Evolutionary conservation across 2,113 vertebrate species (phyloP).

Genomic region (Lucifuga dentata): DNA sequence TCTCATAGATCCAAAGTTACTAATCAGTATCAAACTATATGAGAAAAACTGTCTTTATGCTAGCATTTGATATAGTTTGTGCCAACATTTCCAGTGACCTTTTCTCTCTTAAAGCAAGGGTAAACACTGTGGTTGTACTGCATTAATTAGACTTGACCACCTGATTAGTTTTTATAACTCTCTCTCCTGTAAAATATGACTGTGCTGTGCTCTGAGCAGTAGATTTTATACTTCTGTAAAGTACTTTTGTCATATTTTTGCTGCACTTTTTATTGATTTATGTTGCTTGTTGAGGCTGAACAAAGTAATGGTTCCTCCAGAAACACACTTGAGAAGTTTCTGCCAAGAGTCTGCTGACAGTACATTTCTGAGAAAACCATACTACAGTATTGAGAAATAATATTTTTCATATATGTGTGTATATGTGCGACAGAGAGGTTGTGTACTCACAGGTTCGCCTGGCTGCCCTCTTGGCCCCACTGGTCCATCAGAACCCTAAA

Average conservation of each 20-base stretch:
- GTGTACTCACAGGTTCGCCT: conserved; percentile 90
- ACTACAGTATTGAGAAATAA: no score
- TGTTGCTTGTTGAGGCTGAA: no score
- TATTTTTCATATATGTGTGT: no score
- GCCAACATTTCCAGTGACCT: conserved; percentile 18
- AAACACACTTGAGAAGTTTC: no score
- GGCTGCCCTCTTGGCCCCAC: conserved; percentile 88
- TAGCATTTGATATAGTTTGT: background rate
- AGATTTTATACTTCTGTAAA: conserved; percentile 11
- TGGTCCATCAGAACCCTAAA: conserved; percentile 88
- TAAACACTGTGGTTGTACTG: conserved; percentile 5
- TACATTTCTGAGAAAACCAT: no score
- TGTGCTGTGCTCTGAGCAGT: background rate
- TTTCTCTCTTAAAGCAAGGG: conserved; percentile 24
- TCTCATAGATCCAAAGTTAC: conserved; percentile 11
- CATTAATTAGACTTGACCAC: conserved; percentile 15
- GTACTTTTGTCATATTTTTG: conserved; percentile 8
- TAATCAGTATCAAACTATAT: conserved; percentile 7
- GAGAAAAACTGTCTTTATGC: conserved; percentile 13
- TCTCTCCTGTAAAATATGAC: background rate
- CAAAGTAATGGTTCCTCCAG: no score
- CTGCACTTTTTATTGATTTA: conserved; percentile 12
- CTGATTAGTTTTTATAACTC: background rate
- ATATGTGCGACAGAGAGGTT: no score
- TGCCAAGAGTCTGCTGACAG: no score